A percentile compares a stretch with the other conserved stretches of the same genome.
These are phyloP conservation scores for Apotomis turbidana DNA, from an alignment of 2,888 invertebrate genomes.

Conservation along the genomic window DNA sequence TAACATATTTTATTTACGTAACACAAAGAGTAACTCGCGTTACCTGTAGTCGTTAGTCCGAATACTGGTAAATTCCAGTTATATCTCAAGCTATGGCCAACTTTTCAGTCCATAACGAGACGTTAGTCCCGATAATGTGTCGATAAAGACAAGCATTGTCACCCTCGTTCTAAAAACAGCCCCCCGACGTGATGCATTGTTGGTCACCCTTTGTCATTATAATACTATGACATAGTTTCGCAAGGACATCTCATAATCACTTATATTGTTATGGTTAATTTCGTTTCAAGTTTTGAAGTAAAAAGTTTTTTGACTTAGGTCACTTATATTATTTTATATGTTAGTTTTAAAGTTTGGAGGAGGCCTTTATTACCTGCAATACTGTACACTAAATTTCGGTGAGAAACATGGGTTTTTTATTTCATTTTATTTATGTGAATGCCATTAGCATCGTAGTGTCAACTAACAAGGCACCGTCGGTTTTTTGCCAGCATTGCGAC, in stretches of 20 bases:
- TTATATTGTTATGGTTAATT: background rate
- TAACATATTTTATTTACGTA: too few relatives aligned
- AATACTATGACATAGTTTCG: slow-evolving; percentile 10
- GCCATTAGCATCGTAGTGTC: too few relatives aligned
- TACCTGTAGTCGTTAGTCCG: background rate
- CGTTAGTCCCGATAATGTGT: slow-evolving; percentile 25
- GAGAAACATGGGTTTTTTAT: too few relatives aligned
- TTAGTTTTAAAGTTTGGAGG: too few relatives aligned
- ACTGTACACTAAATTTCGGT: too few relatives aligned
- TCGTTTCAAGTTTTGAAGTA: background rate
- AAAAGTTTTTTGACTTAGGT: background rate
- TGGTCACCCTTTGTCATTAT: slow-evolving; percentile 20
- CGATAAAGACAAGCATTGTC: slow-evolving; percentile 16
- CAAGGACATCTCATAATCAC: background rate
- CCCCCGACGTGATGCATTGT: slow-evolving; percentile 18
- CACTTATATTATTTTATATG: too few relatives aligned
- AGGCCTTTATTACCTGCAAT: too few relatives aligned
- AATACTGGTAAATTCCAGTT: background rate
- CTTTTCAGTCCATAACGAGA: slow-evolving; percentile 26
- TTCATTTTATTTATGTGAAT: too few relatives aligned
- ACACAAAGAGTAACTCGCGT: too few relatives aligned
- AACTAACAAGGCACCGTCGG: too few relatives aligned
- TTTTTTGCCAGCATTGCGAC: too few relatives aligned
- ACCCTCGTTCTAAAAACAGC: slow-evolving; percentile 31
- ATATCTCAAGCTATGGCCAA: background rate